Evolutionary conservation across 2,888 invertebrate genomes (phyloP), one percentile per base, ranked within the genome.

Genomic region (Lithophane leautieri): DNA sequence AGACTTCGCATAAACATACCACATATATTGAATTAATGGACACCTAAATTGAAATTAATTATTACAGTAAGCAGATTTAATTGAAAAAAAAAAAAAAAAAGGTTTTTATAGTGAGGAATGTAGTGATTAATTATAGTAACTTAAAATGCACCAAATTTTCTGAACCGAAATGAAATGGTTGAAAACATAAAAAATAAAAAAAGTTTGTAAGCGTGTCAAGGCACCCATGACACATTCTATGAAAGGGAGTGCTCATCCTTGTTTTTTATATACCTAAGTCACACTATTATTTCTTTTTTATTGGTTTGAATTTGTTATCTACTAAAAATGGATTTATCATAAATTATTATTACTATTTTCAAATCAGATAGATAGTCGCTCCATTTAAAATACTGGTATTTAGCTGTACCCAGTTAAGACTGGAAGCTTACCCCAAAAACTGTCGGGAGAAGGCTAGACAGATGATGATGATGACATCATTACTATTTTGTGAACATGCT

Each of bases 141-240:
- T 25, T 25, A 52, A 54, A n/a, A 9, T 19, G 40, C 12, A 68
- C 22, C 16, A 6, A 40, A 61, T 54, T 47, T 69, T 52, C 22
- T 61, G 19, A 14, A 40, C 22, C 47, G 19, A 44, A 9, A 1
- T 11, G 19, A 22, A 50, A 7, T 50, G 7, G 0, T 9, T 19
- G 40, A 12, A 61, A 25, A 52, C 14, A 0, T 8, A 16, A 61
- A 73, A 44, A 44, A 11, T 3, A 4, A n/a, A 22, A 54, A 56
- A 44, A 7, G 8, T 8, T 22, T 34, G 42, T 1, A 56, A 16
- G 9, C 9, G 11, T 56, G 58, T 63, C 56, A 70, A 78, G 50
- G 54, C 25, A 25, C 14, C 28, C 25, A 50, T 77, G 28, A 50
- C 28, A 54, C 19, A 50, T 42, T 69, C 56, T 54, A 54, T n/a